A percentile compares a stretch with the other conserved stretches of the same genome.
phyloP scores from a whole-genome alignment of 2,888 invertebrate genomes.

The Megastigmus dorsalis region DNA sequence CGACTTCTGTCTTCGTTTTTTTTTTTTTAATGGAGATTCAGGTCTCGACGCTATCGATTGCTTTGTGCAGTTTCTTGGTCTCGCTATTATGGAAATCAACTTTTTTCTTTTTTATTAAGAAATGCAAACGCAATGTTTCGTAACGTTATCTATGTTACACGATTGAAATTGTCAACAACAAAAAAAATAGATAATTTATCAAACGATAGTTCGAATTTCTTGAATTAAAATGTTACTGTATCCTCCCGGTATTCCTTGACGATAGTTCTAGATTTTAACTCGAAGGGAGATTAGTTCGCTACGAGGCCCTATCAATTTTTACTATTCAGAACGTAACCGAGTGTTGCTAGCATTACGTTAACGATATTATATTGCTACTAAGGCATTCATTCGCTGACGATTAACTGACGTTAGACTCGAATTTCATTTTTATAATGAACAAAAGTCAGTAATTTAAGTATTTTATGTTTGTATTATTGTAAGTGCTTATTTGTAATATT shows the following conservation, averaged over 20 bases:
- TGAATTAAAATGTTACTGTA: slow-evolving; percentile 13
- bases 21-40: neutral
- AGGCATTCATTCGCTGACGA: slow-evolving; percentile 1
- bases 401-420: slow-evolving; percentile 38
- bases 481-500: slow-evolving; percentile 32
- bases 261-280: slow-evolving; percentile 14
- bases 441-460: slow-evolving; percentile 50
- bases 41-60: neutral
- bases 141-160: too few species aligned
- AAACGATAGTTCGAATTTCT: too few species aligned
- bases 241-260: too few species aligned
- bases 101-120: too few species aligned
- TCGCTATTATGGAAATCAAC: too few species aligned
- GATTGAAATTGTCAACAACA: too few species aligned
- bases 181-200: too few species aligned
- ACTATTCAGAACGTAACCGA: slow-evolving; percentile 5
- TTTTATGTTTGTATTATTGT: slow-evolving; percentile 42
- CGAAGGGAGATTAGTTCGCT: neutral
- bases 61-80: neutral
- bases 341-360: slow-evolving; percentile 6
- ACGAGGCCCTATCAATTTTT: slow-evolving; percentile 1
- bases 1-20: neutral
- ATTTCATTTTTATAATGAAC: slow-evolving; percentile 30
- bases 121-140: too few species aligned
- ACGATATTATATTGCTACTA: neutral